These are phyloP conservation scores for Neopelma chrysocephalum DNA, from an alignment of 2,797 vertebrate species.

Conservation along the genomic window DNA sequence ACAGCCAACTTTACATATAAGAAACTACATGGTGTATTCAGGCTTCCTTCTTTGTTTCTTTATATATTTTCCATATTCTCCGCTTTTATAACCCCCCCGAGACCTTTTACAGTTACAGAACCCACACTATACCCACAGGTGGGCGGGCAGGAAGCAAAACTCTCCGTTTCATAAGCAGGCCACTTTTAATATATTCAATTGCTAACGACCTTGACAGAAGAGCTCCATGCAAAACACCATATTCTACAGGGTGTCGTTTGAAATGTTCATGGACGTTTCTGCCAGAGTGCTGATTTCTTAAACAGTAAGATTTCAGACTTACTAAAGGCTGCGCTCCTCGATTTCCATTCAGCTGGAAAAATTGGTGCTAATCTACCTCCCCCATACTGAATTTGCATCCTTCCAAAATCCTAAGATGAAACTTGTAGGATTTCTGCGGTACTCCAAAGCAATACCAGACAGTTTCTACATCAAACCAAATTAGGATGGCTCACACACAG, in stretches of 20 bases:
- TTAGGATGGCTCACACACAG: background rate
- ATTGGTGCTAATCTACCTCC: background rate
- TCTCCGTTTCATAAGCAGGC: constrained; percentile 64
- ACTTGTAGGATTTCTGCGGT: background rate
- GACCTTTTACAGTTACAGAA: constrained; percentile 66
- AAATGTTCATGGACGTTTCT: constrained; percentile 23
- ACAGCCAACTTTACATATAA: constrained; percentile 58
- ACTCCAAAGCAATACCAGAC: background rate
- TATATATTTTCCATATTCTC: constrained; percentile 75
- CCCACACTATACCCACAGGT: constrained; percentile 70
- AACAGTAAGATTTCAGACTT: constrained; percentile 44
- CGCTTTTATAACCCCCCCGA: constrained; percentile 66
- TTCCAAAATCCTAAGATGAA: background rate
- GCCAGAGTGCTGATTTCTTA: constrained; percentile 58
- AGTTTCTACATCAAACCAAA: background rate
- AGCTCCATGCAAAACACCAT: constrained; percentile 53
- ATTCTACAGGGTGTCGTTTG: constrained; percentile 58
- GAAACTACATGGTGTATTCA: constrained; percentile 25
- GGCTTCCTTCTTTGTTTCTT: constrained; percentile 65
- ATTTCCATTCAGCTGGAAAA: constrained; percentile 44
- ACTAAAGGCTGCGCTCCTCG: background rate
- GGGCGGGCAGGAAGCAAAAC: constrained; percentile 67
- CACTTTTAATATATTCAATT: constrained; percentile 64
- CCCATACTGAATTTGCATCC: background rate
- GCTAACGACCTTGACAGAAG: constrained; percentile 69